Percentiles rank a stretch among this genome's conserved stretches.
Evolutionary conservation across 1,140 invertebrate genomes (phyloP).

Genomic region (Oryzaephilus surinamensis): DNA sequence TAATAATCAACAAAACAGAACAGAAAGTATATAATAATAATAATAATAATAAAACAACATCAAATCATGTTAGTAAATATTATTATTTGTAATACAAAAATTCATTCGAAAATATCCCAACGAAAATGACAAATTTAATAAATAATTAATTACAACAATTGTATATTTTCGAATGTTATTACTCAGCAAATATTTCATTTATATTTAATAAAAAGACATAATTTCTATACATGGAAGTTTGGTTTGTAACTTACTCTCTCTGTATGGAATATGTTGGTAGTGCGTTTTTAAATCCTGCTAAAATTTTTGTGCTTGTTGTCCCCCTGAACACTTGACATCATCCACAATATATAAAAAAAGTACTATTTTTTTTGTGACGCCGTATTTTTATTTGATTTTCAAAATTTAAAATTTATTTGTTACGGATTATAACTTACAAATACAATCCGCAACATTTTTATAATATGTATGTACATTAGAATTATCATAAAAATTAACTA

Average conservation of each 20-base stretch:
- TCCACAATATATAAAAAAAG: no score
- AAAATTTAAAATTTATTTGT: slow-evolving; percentile 21
- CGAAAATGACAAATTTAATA: no score
- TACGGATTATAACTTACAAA: slow-evolving; percentile 36
- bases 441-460: slow-evolving; percentile 27
- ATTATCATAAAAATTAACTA: slow-evolving; percentile 16
- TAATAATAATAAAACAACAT: no score
- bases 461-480: no score
- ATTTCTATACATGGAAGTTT: slow-evolving; percentile 20
- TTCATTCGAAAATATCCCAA: no score
- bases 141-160: no score
- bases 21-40: no score
- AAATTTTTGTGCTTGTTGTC: slow-evolving; percentile 16
- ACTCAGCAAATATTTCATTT: not conserved
- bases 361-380: no score
- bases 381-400: slow-evolving; percentile 12
- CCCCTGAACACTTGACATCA: slow-evolving; percentile 15
- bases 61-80: no score
- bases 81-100: no score
- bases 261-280: slow-evolving; percentile 7
- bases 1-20: no score
- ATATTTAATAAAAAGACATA: slow-evolving; percentile 12
- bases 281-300: no score
- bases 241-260: slow-evolving; percentile 24
- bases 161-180: slow-evolving; percentile 16